Evolutionary conservation across 2,113 vertebrate species (phyloP), one percentile per base, ranked within the genome.

Genomic region (Mirounga angustirostris): DNA sequence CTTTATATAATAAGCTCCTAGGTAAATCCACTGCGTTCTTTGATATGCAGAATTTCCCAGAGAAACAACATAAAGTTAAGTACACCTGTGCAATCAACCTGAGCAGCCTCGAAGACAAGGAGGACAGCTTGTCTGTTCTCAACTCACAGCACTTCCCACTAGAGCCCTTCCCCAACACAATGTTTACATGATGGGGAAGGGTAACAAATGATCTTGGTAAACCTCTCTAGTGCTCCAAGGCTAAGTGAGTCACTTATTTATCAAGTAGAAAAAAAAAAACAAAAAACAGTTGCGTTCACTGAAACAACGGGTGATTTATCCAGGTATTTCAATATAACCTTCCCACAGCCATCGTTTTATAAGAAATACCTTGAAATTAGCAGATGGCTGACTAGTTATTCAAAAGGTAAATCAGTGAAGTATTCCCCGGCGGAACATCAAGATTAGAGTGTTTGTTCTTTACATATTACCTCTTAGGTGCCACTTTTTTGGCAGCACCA

Each of bases 161-260:
- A 54, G 22, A 46, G 21, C 63, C 67, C 33, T 94, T 96, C 83
- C n/a, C 52, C 26, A 95, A 50, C 59, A 87, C 58, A 85, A 4
- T 63, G 71, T 87, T 61, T 79, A 65, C 76, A 11, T 89, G 78
- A 40, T 61, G 24, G 58, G 30, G 50, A 81, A 91, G 73, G 33
- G 61, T 79, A 94, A 95, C 82, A 92, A 96, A 95, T 94, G 94
- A 80, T 94, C 74, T 30, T 63, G 4, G 40, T 90, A 95, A 97
- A 63, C 71, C 92, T 94, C 93, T 88, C 92, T 30, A 52, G 71
- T 89, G 56, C 56, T 76, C 54, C 91, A 97, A 96, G 90, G 43
- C 89, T 95, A 94, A 93, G 73, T 79, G n/a, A 96, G 87, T 96
- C 96, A 98, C 73, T 94, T 85, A 92, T 95, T 98, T 97, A 96